Evolutionary conservation across 2,888 invertebrate species (phyloP), one percentile per base, ranked within the genome.

Genomic region (Ochropleura plecta): DNA sequence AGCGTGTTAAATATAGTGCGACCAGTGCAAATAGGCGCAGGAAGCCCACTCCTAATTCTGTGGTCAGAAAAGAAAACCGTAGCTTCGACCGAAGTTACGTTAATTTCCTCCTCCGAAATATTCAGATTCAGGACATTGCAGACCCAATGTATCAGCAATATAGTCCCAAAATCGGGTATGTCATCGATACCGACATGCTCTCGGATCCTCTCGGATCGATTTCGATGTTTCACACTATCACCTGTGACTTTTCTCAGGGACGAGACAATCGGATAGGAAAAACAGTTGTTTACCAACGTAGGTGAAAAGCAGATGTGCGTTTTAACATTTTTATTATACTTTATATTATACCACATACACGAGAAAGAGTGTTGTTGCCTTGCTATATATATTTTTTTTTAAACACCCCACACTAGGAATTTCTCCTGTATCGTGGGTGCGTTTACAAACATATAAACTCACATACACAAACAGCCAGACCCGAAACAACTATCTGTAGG

Each of bases 131-230:
- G 96, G 96, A 93, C 78, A 90, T 90, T 91, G 87, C 91, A 93
- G 93, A 93, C 84, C 89, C 88, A 91, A 90, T 92, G 87, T 90
- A 90, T 88, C 90, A 90, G 84, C 89, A 82, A 76, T 95, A 93
- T 92, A 93, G 91, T 92, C 94, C 95, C 85, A 96, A 95, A 95
- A 85, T 96, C 88, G 96, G 96, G 90, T 95, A 94, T 88, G 88
- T 91, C 89, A 85, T 95, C 88, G 89, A 92, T 92, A 93, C 87
- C 84, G 91, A 93, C 89, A 88, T 86, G 70, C 86, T 92, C 73
- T 86, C 89, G 88, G 91, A 91, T 85, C 78, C 84, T 83, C 67
- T 59, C 46, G 79, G 83, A 65, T 83, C 80, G 69, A 62, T 48
- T 68, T 70, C 60, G 69, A 80, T 83, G 79, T 85, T 78, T 84